These are phyloP conservation scores for Pyrgus malvae DNA, from an alignment of 2,888 invertebrate genomes.

Conservation along the genomic window DNA sequence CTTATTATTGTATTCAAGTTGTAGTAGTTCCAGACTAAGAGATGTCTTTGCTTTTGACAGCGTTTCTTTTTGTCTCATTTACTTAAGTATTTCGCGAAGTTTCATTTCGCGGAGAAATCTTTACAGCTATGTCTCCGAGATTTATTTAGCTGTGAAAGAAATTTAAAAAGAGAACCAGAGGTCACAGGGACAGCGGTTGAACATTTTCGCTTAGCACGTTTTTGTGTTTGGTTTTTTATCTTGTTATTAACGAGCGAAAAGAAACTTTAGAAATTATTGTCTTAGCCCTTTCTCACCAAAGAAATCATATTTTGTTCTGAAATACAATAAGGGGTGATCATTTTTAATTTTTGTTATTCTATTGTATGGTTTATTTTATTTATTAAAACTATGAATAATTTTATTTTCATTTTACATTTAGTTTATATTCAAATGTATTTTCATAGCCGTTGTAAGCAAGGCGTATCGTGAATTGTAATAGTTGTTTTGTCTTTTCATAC, in stretches of 20 bases:
- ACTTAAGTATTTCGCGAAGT: constrained; percentile 64
- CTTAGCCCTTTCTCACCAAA: too few relatives aligned
- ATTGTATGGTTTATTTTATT: too few relatives aligned
- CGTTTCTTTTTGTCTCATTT: constrained; percentile 64
- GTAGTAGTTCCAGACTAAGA: constrained; percentile 56
- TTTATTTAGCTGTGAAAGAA: constrained; percentile 24
- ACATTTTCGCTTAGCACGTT: constrained; percentile 18
- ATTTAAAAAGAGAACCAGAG: constrained; percentile 15
- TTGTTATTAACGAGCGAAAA: not conserved
- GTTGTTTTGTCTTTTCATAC: too few relatives aligned
- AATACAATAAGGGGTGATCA: too few relatives aligned
- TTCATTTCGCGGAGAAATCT: constrained; percentile 51
- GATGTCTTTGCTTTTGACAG: constrained; percentile 74
- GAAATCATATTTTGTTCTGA: too few relatives aligned
- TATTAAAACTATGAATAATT: too few relatives aligned
- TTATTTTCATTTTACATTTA: too few relatives aligned
- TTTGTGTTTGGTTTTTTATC: constrained; percentile 7
- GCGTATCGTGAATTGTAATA: too few relatives aligned
- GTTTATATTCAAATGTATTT: too few relatives aligned
- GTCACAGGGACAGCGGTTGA: constrained; percentile 10
- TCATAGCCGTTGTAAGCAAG: too few relatives aligned
- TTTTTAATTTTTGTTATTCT: too few relatives aligned
- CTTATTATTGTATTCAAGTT: constrained; percentile 2
- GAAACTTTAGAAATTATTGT: too few relatives aligned
- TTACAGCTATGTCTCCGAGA: constrained; percentile 18